A percentile compares a stretch with the other conserved stretches of the same genome.
Conservation (phyloP, 2,797 vertebrate genomes). For the Todus mexicanus region DNA sequence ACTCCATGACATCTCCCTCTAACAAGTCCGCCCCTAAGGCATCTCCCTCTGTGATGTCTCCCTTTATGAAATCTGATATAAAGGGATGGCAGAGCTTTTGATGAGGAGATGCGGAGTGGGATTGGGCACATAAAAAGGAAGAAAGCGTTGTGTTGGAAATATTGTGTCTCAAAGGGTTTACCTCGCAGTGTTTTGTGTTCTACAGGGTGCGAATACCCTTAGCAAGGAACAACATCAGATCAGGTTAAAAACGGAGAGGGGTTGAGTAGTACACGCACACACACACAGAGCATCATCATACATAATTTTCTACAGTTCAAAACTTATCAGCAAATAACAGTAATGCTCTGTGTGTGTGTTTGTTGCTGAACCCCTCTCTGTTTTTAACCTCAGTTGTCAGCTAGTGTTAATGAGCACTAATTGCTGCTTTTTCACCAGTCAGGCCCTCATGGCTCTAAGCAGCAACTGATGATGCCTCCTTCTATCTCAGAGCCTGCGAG, state of each 20-base stretch:
- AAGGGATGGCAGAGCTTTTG: not conserved
- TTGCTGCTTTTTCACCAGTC: not conserved
- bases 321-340: not conserved
- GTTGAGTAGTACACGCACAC: not conserved
- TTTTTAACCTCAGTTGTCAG: not conserved
- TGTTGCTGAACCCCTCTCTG: not conserved
- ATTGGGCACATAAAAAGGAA: not conserved
- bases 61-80: too few relatives aligned
- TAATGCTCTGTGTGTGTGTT: not conserved
- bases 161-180: not conserved
- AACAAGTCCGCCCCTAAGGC: too few relatives aligned
- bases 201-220: not conserved
- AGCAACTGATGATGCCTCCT: not conserved
- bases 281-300: not conserved
- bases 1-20: too few relatives aligned
- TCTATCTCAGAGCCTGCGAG: too few relatives aligned
- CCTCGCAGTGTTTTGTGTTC: not conserved
- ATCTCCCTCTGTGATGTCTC: too few relatives aligned
- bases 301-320: not conserved
- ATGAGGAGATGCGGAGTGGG: not conserved
- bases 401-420: not conserved
- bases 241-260: not conserved
- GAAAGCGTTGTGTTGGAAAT: not conserved
- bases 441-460: not conserved
- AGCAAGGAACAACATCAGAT: not conserved